Evolutionary conservation across 1,140 invertebrate genomes (phyloP).

Genomic region (Chironomus tepperi): DNA sequence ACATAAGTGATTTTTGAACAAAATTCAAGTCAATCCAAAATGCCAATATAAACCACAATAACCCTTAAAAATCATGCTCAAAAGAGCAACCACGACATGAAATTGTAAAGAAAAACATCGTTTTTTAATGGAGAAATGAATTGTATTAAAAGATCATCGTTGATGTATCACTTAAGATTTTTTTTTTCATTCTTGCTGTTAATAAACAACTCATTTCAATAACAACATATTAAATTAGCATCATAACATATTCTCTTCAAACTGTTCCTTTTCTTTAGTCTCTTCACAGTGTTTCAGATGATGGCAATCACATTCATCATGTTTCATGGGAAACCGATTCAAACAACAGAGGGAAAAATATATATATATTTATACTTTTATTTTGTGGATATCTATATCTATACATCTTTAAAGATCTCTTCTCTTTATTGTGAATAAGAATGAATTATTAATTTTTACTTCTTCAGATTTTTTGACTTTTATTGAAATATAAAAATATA

Average conservation of each 20-base stretch:
- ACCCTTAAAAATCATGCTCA: too few species aligned
- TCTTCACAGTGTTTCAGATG: not conserved
- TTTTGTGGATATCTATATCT: too few species aligned
- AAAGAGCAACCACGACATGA: too few species aligned
- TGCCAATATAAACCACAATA: too few species aligned
- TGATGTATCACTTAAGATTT: constrained; percentile 24
- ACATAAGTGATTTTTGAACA: too few species aligned
- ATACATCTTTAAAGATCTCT: too few species aligned
- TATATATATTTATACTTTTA: too few species aligned
- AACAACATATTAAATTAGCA: constrained; percentile 23
- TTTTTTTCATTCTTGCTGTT: constrained; percentile 2
- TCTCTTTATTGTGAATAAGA: too few species aligned
- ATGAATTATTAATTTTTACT: too few species aligned
- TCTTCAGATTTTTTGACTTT: too few species aligned
- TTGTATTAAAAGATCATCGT: not conserved
- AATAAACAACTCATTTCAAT: constrained; percentile 24
- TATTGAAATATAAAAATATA: too few species aligned
- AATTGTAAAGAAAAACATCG: not conserved
- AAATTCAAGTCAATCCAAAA: too few species aligned
- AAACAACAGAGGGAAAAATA: not conserved
- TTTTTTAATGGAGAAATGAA: not conserved
- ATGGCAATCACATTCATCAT: constrained; percentile 12
- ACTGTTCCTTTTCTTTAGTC: not conserved
- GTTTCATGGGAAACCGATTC: constrained; percentile 12
- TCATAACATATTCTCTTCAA: constrained; percentile 19